Conservation (phyloP, 2,797 vertebrate genomes). For the Darevskia nairensis region DNA sequence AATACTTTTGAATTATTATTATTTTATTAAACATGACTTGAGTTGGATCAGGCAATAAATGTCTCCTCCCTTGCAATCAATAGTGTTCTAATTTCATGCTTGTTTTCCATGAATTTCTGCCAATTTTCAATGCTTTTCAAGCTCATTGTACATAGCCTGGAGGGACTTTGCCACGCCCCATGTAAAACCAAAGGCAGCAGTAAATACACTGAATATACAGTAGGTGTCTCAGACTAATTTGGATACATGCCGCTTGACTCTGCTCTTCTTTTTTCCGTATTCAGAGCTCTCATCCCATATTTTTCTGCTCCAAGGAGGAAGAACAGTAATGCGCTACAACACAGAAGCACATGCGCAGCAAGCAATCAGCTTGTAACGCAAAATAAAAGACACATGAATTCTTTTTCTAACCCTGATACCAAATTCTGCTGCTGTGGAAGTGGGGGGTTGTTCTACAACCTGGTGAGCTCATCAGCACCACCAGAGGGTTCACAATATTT, state of each 20-base stretch:
- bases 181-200: neutral
- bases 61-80: constrained; percentile 1
- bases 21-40: neutral
- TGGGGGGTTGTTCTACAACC: neutral
- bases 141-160: neutral
- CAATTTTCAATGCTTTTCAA: constrained; percentile 18
- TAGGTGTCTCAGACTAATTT: neutral
- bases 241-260: neutral
- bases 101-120: constrained; percentile 5
- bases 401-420: neutral
- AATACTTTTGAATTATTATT: neutral
- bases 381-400: neutral
- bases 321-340: neutral
- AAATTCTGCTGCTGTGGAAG: neutral
- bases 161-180: neutral
- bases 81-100: neutral
- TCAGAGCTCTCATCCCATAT: neutral
- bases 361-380: neutral
- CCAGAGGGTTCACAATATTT: neutral
- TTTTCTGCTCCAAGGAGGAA: neutral
- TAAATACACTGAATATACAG: neutral
- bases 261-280: neutral
- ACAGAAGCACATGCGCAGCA: neutral
- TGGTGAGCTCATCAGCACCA: too few relatives aligned
- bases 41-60: neutral